Conservation (phyloP, 2,888 invertebrate species). For the Nephrotoma guestfalica region DNA sequence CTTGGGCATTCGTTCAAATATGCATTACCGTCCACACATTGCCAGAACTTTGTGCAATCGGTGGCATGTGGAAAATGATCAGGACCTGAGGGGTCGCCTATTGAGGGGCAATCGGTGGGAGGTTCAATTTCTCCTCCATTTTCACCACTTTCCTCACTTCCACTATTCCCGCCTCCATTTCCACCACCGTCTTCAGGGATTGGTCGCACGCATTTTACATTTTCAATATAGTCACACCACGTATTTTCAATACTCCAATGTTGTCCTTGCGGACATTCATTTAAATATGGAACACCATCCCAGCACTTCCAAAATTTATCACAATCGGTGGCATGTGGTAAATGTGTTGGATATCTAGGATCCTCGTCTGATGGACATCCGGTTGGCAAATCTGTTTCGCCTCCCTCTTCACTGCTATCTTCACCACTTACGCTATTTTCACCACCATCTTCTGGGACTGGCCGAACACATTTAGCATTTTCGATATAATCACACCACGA, state of each 20-base stretch:
- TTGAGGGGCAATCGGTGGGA: not conserved
- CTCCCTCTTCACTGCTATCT: not conserved
- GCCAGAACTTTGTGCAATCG: not conserved
- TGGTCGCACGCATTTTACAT: not conserved
- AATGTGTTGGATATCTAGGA: not conserved
- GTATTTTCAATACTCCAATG: not conserved
- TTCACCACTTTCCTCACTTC: not conserved
- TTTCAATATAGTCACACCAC: not conserved
- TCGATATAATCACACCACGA: constrained; percentile 4
- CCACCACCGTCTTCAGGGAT: not conserved
- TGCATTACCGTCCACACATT: not conserved
- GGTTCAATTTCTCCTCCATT: not conserved
- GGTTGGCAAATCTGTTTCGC: not conserved
- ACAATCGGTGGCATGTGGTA: not conserved
- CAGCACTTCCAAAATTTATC: not conserved
- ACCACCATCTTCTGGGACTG: not conserved
- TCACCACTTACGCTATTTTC: not conserved
- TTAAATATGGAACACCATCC: not conserved
- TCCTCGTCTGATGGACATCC: not conserved
- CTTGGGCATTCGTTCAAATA: not conserved
- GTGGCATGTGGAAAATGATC: not conserved
- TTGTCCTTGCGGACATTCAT: not conserved
- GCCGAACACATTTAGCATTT: not conserved
- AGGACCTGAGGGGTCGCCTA: not conserved
- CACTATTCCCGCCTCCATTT: not conserved